Percentiles rank a stretch among this genome's conserved stretches.
Conservation (phyloP, 2,113 vertebrate genomes). For the Nycticebus coucang region DNA sequence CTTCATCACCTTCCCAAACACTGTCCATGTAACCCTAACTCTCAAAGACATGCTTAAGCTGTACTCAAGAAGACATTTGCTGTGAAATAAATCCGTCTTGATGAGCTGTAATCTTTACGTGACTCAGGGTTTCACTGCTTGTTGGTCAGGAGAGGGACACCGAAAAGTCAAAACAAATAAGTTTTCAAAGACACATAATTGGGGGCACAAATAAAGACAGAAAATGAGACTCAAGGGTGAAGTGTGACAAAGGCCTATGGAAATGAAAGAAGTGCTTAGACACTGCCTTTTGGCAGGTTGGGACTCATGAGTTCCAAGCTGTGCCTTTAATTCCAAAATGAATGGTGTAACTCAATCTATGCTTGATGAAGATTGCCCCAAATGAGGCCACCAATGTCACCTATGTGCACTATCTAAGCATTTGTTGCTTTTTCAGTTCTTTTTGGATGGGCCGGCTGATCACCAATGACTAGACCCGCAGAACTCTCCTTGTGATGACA, state of each 20-base stretch:
- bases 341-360: not conserved
- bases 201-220: slow-evolving; percentile 59
- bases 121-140: slow-evolving; percentile 27
- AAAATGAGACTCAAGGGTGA: not conserved
- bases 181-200: not conserved
- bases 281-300: not conserved
- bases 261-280: slow-evolving; percentile 2
- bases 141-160: not conserved
- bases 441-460: not conserved
- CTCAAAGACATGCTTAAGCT: not conserved
- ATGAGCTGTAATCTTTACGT: not conserved
- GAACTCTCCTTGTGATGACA: not conserved
- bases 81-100: slow-evolving; percentile 53
- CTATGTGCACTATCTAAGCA: not conserved
- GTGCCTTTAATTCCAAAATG: not conserved
- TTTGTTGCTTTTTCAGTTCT: slow-evolving; percentile 15
- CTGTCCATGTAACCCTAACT: not conserved
- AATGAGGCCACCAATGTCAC: not conserved
- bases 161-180: slow-evolving; percentile 29
- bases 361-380: slow-evolving; percentile 41
- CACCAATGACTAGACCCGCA: not conserved
- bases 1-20: not conserved
- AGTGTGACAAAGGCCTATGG: not conserved
- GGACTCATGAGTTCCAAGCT: slow-evolving; percentile 16
- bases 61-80: not conserved